Percentiles rank a stretch among this genome's conserved stretches.
Evolutionary conservation across 2,888 invertebrate species (phyloP).

Genomic region (Drosophila flavopinicola): DNA sequence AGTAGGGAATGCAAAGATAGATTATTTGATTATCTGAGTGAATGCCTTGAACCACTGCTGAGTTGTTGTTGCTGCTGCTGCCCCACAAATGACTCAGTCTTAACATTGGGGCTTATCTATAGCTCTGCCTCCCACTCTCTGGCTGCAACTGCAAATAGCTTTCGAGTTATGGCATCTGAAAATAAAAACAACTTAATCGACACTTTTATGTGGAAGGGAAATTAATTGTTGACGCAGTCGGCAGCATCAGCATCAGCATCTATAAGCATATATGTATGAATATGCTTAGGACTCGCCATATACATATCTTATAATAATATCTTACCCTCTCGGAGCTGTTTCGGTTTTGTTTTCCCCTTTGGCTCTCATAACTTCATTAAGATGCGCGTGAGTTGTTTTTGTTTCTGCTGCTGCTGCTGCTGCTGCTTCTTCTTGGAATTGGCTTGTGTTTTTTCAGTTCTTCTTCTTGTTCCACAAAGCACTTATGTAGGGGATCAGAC

Average conservation of each 20-base stretch:
- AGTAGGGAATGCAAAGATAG: conserved; percentile 17
- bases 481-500: conserved; percentile 23
- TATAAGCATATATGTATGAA: conserved; percentile 24
- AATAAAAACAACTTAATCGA: conserved; percentile 74
- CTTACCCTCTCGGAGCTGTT: conserved; percentile 8
- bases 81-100: conserved; percentile 38
- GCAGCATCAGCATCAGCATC: conserved; percentile 1
- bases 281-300: conserved; percentile 13
- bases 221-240: conserved; percentile 63
- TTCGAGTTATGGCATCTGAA: conserved; percentile 37
- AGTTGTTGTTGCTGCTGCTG: conserved; percentile 13
- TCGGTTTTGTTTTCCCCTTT: conserved; percentile 2
- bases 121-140: background rate
- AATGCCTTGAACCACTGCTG: conserved; percentile 38
- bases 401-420: background rate
- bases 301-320: conserved; percentile 12
- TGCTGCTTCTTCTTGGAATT: conserved; percentile 25
- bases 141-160: conserved; percentile 17
- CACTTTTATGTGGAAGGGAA: conserved; percentile 45
- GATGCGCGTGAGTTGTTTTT: conserved; percentile 21
- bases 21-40: background rate
- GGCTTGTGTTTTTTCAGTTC: background rate
- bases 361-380: conserved; percentile 63
- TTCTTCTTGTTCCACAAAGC: background rate
- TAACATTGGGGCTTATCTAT: conserved; percentile 1